phyloP scores from a whole-genome alignment of 2,113 vertebrate species.

The Corythaixoides concolor region DNA sequence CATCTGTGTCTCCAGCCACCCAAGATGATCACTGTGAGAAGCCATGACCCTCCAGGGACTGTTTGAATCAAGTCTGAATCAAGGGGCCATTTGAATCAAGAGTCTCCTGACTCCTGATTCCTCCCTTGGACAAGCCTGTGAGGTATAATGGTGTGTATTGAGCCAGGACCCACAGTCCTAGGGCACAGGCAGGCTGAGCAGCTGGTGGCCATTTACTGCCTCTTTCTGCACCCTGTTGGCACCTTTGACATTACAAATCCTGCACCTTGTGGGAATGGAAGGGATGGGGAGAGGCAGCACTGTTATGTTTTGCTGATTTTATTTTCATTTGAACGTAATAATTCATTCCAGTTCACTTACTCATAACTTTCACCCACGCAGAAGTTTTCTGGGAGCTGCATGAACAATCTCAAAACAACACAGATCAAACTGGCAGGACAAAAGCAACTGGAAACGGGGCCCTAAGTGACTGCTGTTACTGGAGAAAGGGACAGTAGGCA shows the following conservation, averaged over 20 bases:
- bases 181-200: neutral
- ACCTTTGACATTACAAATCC: neutral
- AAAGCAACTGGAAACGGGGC: neutral
- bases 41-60: neutral
- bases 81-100: neutral
- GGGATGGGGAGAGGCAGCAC: neutral
- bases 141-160: fast-evolving
- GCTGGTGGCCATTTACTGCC: neutral
- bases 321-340: constrained; percentile 5
- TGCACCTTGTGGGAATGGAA: neutral
- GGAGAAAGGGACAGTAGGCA: neutral
- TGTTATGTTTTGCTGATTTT: neutral
- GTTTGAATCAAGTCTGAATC: neutral
- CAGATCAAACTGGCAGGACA: neutral
- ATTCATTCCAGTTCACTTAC: constrained; percentile 24
- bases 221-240: neutral
- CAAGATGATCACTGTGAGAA: neutral
- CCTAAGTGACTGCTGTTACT: neutral
- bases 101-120: neutral
- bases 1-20: neutral
- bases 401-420: neutral
- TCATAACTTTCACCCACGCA: constrained; percentile 4
- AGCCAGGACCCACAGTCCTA: neutral
- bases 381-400: neutral
- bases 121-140: neutral